Evolutionary conservation across 2,113 vertebrate genomes (phyloP).

Genomic region (Leptobrachium leishanense): DNA sequence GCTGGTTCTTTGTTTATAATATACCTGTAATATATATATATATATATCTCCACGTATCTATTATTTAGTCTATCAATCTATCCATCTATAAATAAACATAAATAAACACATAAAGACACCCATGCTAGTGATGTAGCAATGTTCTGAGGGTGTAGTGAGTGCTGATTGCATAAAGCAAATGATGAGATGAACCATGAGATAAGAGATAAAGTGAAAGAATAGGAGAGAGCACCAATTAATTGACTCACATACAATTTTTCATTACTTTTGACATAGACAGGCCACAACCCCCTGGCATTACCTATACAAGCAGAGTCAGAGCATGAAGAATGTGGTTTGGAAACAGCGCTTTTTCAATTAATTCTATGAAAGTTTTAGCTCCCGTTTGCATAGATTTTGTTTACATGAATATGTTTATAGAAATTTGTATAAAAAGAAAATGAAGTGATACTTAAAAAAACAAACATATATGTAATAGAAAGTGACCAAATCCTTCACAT

Average conservation of each 20-base stretch:
- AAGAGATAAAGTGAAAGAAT: no score
- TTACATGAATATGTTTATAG: background rate
- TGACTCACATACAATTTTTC: no score
- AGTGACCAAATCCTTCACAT: background rate
- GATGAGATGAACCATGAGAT: no score
- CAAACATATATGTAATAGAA: background rate
- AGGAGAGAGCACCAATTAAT: no score
- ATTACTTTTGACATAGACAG: no score
- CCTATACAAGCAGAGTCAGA: background rate
- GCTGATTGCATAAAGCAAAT: no score
- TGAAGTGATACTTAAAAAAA: background rate
- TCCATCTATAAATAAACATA: conserved; percentile 11
- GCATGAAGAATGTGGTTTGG: background rate
- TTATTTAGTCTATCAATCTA: background rate
- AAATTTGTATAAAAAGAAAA: no score
- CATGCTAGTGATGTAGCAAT: no score
- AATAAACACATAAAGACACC: background rate
- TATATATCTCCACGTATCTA: background rate
- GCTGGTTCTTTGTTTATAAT: no score
- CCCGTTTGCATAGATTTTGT: no score
- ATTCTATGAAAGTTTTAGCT: background rate
- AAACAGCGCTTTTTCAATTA: background rate
- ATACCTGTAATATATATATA: background rate
- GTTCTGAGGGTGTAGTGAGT: no score
- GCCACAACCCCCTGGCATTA: no score